Evolutionary conservation across 2,888 invertebrate species (phyloP).

Genomic region (Norana najaformis): DNA sequence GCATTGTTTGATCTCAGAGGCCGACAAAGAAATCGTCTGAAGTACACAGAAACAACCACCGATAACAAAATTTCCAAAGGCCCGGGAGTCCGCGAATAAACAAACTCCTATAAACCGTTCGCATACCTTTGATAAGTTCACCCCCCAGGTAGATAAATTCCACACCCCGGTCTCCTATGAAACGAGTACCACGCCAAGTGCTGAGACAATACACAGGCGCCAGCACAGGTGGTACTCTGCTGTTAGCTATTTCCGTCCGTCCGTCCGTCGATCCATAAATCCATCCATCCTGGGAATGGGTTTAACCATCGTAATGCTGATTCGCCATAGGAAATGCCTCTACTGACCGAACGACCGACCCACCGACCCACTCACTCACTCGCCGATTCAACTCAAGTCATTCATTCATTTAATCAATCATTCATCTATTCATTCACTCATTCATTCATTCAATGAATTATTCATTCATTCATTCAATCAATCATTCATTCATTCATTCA

Average conservation of each 20-base stretch:
- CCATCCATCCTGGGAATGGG: no score
- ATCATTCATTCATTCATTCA: no score
- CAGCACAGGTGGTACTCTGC: background rate
- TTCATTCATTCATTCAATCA: no score
- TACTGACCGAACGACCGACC: no score
- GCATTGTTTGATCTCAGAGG: no score
- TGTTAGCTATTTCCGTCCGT: background rate
- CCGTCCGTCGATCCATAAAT: no score
- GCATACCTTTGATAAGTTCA: background rate
- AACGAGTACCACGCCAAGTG: background rate
- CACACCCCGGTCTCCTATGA: background rate
- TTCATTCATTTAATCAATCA: background rate
- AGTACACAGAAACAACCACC: background rate
- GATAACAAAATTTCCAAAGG: background rate
- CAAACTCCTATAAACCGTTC: background rate
- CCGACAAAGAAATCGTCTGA: background rate
- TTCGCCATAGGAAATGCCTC: no score
- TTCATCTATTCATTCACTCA: no score
- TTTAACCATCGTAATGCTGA: no score
- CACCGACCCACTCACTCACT: no score
- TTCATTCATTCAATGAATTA: no score
- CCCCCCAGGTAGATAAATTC: background rate
- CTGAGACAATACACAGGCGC: background rate
- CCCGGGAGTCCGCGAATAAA: background rate
- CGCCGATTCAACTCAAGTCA: no score